Percentiles rank a stretch among this genome's conserved stretches.
These are phyloP conservation scores for Micrastur ruficollis DNA, from an alignment of 2,797 vertebrate species.

Conservation along the genomic window DNA sequence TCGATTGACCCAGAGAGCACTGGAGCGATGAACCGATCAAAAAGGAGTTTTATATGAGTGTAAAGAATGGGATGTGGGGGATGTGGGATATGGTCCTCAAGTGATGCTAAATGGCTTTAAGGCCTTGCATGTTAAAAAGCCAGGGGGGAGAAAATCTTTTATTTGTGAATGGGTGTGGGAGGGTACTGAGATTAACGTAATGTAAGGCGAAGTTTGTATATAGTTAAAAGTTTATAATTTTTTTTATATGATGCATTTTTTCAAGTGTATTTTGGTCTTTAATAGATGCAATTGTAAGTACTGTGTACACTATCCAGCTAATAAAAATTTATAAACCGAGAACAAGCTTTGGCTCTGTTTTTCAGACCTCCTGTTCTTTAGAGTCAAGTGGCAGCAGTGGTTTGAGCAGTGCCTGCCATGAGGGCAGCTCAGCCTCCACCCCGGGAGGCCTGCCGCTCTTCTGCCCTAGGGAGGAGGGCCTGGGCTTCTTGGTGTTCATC, in stretches of 20 bases:
- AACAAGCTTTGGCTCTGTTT: neutral
- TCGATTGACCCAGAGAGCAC: neutral
- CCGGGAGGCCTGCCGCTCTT: neutral
- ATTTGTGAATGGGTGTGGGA: neutral
- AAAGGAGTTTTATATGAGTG: neutral
- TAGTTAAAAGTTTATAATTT: conserved; percentile 70
- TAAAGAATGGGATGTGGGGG: neutral
- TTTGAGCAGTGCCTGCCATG: too few relatives aligned
- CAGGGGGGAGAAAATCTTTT: neutral
- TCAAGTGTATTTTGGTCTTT: conserved; percentile 75
- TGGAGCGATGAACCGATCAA: neutral
- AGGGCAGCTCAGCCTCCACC: too few relatives aligned
- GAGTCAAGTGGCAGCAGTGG: neutral
- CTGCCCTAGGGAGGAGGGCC: neutral
- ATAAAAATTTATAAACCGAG: conserved; percentile 68
- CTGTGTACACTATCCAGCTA: conserved; percentile 77
- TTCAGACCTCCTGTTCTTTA: neutral
- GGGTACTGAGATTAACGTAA: neutral
- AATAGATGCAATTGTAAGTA: conserved; percentile 80
- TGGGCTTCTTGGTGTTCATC: fast-evolving
- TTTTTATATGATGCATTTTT: conserved; percentile 75
- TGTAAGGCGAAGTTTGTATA: conserved; percentile 62
- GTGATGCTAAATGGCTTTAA: neutral
- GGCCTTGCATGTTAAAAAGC: conserved; percentile 36
- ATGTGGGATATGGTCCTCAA: neutral